phyloP scores from a whole-genome alignment of 2,113 vertebrate genomes.

The Toxotes chatareus region DNA sequence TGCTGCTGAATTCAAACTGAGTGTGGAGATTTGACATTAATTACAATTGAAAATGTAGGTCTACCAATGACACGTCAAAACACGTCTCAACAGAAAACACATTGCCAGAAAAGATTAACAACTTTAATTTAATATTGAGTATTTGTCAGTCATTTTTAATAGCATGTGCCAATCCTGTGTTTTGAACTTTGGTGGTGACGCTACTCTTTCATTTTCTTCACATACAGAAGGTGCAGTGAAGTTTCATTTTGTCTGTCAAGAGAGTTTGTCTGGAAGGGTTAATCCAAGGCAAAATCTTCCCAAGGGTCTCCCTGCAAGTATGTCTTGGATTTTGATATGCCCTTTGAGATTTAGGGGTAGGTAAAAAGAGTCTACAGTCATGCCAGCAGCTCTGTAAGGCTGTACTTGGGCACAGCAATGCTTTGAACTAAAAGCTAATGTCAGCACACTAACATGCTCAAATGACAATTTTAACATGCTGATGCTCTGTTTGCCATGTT shows the following conservation, averaged over 20 bases:
- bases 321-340: conserved; percentile 29
- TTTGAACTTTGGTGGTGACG: background rate
- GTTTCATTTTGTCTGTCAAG: background rate
- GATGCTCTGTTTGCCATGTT: background rate
- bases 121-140: background rate
- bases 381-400: background rate
- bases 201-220: background rate
- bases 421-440: background rate
- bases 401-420: background rate
- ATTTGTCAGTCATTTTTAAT: background rate
- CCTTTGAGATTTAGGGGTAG: conserved; percentile 18
- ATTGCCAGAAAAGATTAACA: too few species aligned
- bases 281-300: background rate
- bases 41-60: too few species aligned
- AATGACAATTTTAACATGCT: background rate
- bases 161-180: background rate
- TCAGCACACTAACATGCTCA: background rate
- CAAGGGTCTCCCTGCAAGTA: background rate
- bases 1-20: background rate
- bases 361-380: conserved; percentile 19
- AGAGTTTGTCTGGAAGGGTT: background rate
- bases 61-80: background rate
- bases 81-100: background rate
- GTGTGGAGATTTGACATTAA: background rate
- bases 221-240: background rate